These are phyloP conservation scores for Scotopteryx bipunctaria DNA, from an alignment of 2,888 invertebrate species.

Conservation along the genomic window DNA sequence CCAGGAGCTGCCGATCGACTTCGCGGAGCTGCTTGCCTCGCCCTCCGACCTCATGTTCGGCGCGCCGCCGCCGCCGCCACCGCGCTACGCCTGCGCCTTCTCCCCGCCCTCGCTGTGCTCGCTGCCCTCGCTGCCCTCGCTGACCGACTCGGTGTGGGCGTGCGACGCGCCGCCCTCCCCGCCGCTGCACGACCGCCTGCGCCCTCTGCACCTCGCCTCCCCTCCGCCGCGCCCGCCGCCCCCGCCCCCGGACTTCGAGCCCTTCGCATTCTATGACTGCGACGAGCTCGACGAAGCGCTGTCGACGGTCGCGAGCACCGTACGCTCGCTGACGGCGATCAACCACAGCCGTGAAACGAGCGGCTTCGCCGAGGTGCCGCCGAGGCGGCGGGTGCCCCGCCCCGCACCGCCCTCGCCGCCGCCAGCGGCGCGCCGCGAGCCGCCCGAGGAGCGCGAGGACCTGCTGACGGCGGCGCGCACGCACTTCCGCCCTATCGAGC, in stretches of 20 bases:
- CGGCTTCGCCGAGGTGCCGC: conserved; percentile 84
- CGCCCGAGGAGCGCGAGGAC: conserved; percentile 86
- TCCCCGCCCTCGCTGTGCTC: conserved; percentile 50
- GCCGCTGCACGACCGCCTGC: conserved; percentile 58
- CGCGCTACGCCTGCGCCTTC: conserved; percentile 45
- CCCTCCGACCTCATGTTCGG: conserved; percentile 78
- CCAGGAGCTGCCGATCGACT: conserved; percentile 85
- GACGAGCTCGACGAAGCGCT: conserved; percentile 71
- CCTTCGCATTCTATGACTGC: conserved; percentile 66
- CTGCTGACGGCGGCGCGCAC: conserved; percentile 90
- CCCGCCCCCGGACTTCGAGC: conserved; percentile 52
- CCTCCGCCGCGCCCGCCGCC: conserved; percentile 45
- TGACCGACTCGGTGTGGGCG: conserved; percentile 50
- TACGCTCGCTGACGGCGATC: conserved; percentile 82
- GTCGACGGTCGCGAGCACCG: conserved; percentile 62
- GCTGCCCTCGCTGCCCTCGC: conserved; percentile 42
- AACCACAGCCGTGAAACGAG: conserved; percentile 85
- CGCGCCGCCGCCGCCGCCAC: conserved; percentile 67
- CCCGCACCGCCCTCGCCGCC: conserved; percentile 75
- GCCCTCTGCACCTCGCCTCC: conserved; percentile 56
- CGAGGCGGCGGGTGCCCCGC: conserved; percentile 70
- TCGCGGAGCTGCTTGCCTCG: conserved; percentile 83
- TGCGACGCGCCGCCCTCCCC: conserved; percentile 48
- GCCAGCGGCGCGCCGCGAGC: conserved; percentile 37
- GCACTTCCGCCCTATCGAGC: conserved; percentile 92